Conservation (phyloP, 1,140 invertebrate species). For the Choristoneura fumiferana region DNA sequence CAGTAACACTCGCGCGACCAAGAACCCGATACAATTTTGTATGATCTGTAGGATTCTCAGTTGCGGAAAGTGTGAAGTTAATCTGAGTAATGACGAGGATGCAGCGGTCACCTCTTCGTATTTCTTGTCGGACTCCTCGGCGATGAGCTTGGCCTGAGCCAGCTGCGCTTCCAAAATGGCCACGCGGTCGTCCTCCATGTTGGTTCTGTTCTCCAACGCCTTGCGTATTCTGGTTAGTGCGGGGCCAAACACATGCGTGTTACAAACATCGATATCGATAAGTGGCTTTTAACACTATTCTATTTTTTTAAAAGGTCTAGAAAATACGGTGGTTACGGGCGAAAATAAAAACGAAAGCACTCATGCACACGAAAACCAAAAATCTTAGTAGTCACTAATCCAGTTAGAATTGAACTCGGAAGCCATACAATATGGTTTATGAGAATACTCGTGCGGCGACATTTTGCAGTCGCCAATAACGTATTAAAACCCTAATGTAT, state of each 20-base stretch:
- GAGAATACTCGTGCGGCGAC: not conserved
- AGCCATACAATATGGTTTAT: conserved; percentile 24
- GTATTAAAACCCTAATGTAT: conserved; percentile 7
- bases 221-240: conserved; percentile 94
- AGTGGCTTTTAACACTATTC: conserved; percentile 19
- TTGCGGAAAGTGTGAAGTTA: too few relatives aligned
- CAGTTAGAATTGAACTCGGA: conserved; percentile 33
- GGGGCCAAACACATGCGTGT: conserved; percentile 75
- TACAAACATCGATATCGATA: conserved; percentile 59
- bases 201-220: conserved; percentile 98
- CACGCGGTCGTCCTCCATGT: conserved; percentile 99
- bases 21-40: too few relatives aligned
- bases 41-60: too few relatives aligned
- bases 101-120: conserved; percentile 94
- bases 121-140: conserved; percentile 99
- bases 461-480: not conserved
- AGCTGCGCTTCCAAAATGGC: conserved; percentile 96
- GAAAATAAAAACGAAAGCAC: conserved; percentile 45
- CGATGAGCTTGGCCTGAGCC: conserved; percentile 97
- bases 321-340: conserved; percentile 54
- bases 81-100: conserved; percentile 26
- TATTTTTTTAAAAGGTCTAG: conserved; percentile 21
- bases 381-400: conserved; percentile 24
- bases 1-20: too few relatives aligned
- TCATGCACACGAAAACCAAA: conserved; percentile 45